phyloP scores from a whole-genome alignment of 2,797 vertebrate genomes.

The Lepilemur septentrionalis region DNA sequence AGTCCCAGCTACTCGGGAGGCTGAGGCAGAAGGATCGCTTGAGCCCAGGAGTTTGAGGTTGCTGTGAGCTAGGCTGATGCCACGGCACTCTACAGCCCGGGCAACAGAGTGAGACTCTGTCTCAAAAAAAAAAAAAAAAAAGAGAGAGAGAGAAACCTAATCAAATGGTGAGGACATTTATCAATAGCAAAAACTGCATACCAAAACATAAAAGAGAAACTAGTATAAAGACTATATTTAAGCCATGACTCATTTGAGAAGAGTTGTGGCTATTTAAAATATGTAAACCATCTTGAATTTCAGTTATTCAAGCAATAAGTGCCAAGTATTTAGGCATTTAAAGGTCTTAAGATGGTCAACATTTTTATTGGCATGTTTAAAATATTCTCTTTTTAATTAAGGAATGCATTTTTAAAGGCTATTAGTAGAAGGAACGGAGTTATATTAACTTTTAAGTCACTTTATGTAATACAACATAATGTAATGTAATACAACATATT shows the following conservation, averaged over 20 bases:
- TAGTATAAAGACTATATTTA: background rate
- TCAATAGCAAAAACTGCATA: background rate
- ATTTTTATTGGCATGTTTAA: conserved; percentile 15
- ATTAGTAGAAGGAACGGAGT: background rate
- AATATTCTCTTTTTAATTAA: conserved; percentile 37
- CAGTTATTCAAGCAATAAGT: conserved; percentile 5
- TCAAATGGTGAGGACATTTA: background rate
- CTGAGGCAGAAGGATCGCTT: too few species aligned
- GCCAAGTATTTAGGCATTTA: conserved; percentile 18
- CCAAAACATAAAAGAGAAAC: background rate
- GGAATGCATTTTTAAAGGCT: background rate
- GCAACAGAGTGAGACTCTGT: too few species aligned
- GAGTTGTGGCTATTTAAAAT: conserved; percentile 22
- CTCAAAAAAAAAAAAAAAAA: too few species aligned
- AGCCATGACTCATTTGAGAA: conserved; percentile 1
- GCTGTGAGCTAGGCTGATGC: too few species aligned
- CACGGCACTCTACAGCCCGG: too few species aligned
- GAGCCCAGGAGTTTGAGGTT: too few species aligned
- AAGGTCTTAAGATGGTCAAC: conserved; percentile 27
- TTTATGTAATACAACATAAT: background rate
- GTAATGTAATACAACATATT: background rate
- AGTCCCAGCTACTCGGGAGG: too few species aligned
- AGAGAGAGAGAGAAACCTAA: too few species aligned
- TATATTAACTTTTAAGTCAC: background rate
- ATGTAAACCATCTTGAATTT: conserved; percentile 20